These are phyloP conservation scores for Oreochromis spilurus DNA, from an alignment of 2,113 vertebrate genomes.

Conservation along the genomic window DNA sequence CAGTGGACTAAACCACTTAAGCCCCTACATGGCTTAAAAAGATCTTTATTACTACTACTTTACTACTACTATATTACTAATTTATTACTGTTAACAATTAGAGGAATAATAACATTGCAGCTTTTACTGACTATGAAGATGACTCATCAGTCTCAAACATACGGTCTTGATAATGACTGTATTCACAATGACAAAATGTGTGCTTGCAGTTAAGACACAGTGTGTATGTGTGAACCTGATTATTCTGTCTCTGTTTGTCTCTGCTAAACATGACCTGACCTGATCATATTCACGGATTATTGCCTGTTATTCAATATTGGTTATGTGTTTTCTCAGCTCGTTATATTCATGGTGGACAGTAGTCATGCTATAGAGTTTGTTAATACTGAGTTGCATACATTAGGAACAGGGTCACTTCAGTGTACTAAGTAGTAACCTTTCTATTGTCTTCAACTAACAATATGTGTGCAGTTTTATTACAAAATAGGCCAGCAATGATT, in stretches of 20 bases:
- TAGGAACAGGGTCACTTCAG: background rate
- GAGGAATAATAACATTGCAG: background rate
- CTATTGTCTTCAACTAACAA: background rate
- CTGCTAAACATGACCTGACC: background rate
- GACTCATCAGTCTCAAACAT: background rate
- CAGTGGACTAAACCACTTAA: background rate
- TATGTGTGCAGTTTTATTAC: background rate
- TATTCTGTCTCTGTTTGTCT: background rate
- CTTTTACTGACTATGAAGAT: background rate
- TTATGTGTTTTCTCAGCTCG: background rate
- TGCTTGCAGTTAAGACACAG: background rate
- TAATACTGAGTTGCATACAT: background rate
- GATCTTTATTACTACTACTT: background rate
- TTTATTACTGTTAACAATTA: background rate
- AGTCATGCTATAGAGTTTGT: background rate
- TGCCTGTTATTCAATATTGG: background rate
- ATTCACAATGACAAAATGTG: background rate
- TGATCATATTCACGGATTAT: background rate
- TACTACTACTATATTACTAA: background rate
- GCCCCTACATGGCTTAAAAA: background rate
- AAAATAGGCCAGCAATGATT: background rate
- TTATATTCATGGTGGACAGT: background rate
- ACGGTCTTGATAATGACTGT: background rate
- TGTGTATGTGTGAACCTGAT: background rate
- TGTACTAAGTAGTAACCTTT: background rate